Percentiles rank a stretch among this genome's conserved stretches.
phyloP scores from a whole-genome alignment of 2,797 vertebrate genomes.

The Hoplostethus atlanticus region DNA sequence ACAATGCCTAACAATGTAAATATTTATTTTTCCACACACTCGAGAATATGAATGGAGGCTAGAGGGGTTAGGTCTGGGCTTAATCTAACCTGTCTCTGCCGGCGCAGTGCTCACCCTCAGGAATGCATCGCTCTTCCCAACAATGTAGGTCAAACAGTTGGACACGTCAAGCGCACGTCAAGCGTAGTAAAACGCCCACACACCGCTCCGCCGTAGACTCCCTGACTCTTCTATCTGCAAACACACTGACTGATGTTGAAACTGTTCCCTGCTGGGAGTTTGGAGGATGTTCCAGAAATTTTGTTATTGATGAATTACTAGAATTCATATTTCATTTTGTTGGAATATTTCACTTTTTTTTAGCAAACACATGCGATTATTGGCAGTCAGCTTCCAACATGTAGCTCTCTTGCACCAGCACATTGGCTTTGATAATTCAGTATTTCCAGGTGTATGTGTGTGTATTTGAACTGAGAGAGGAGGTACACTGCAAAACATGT shows the following conservation, averaged over 20 bases:
- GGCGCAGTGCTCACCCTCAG: slow-evolving; percentile 43
- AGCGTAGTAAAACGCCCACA: slow-evolving; percentile 37
- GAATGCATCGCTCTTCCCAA: slow-evolving; percentile 50
- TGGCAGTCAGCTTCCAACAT: not conserved
- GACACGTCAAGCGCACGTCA: slow-evolving; percentile 45
- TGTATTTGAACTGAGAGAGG: not conserved
- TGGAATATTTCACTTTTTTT: slow-evolving; percentile 17
- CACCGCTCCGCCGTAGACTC: slow-evolving; percentile 17
- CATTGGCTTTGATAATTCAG: not conserved
- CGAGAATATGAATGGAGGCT: slow-evolving; percentile 56
- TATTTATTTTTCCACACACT: slow-evolving; percentile 59
- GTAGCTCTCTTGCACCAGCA: not conserved
- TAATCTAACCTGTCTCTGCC: slow-evolving; percentile 49
- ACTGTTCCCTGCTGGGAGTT: not conserved
- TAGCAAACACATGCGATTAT: slow-evolving; percentile 2
- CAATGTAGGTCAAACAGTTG: slow-evolving; percentile 44
- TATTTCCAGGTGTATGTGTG: not conserved
- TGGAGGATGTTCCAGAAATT: not conserved
- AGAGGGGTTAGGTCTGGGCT: slow-evolving; percentile 35
- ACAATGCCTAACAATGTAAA: slow-evolving; percentile 59
- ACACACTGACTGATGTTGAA: slow-evolving; percentile 10
- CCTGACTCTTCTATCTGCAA: slow-evolving; percentile 22
- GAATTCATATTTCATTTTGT: not conserved
- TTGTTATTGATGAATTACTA: not conserved
- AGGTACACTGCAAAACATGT: no score